Conservation (phyloP, 2,797 vertebrate species). For the Gymnoscopelus microlampas region DNA sequence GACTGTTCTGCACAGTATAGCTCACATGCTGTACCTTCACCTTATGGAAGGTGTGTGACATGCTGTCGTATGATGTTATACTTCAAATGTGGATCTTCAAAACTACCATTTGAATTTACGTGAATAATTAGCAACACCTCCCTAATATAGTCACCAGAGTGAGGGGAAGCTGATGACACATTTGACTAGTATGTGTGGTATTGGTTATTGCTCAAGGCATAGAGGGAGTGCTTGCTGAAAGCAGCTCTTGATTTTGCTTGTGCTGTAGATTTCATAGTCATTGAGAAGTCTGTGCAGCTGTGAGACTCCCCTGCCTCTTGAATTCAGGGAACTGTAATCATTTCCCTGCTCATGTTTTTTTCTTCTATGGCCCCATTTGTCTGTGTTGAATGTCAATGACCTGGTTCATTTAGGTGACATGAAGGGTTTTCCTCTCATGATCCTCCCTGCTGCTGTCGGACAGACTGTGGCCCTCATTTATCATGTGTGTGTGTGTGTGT, state of each 20-base stretch:
- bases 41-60: not conserved
- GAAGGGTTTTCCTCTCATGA: conserved; percentile 42
- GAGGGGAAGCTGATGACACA: not conserved
- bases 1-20: not conserved
- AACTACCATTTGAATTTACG: not conserved
- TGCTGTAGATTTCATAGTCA: conserved; percentile 22
- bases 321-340: conserved; percentile 62
- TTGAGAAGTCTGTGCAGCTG: conserved; percentile 55
- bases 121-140: conserved; percentile 2
- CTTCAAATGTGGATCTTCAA: not conserved
- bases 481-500: too few species aligned
- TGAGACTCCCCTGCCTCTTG: conserved; percentile 44
- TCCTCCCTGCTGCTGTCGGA: conserved; percentile 36
- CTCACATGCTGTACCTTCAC: conserved; percentile 22
- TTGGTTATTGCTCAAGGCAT: conserved; percentile 1
- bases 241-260: conserved; percentile 38
- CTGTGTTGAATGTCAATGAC: conserved; percentile 55
- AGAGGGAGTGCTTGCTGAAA: not conserved
- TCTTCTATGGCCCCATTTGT: conserved; percentile 36
- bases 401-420: conserved; percentile 42
- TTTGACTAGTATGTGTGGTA: conserved; percentile 1
- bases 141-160: not conserved
- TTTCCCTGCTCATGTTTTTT: conserved; percentile 37
- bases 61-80: not conserved
- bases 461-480: conserved; percentile 29